Evolutionary conservation across 2,888 invertebrate genomes (phyloP).

Genomic region (Odontothrips loti): DNA sequence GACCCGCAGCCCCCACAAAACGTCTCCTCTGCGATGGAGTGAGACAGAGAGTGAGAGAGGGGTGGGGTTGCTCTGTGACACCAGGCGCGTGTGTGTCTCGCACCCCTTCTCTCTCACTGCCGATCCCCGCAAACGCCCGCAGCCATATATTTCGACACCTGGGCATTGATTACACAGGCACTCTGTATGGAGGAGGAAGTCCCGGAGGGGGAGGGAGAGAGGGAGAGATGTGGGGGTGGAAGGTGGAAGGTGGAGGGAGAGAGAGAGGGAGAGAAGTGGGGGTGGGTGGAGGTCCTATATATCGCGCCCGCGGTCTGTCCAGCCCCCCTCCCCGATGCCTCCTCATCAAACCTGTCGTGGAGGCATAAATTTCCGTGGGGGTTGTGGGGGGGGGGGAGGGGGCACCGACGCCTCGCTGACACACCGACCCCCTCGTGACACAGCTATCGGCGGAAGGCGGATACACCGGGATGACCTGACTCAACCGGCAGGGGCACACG

Average conservation of each 20-base stretch:
- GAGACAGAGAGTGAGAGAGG: background rate
- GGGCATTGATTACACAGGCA: slow-evolving; percentile 18
- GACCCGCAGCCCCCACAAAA: too few relatives aligned
- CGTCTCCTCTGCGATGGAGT: too few relatives aligned
- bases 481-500: background rate
- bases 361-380: too few relatives aligned
- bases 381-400: background rate
- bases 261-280: too few relatives aligned
- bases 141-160: slow-evolving; percentile 16
- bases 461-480: background rate
- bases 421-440: too few relatives aligned
- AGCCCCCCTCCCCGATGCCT: background rate
- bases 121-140: background rate
- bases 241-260: too few relatives aligned
- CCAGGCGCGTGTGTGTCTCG: background rate
- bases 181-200: background rate
- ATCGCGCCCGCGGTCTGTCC: background rate
- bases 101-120: background rate
- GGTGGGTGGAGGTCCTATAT: too few relatives aligned
- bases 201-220: too few relatives aligned
- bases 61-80: background rate
- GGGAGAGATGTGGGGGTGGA: too few relatives aligned
- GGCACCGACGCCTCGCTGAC: background rate
- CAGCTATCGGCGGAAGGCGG: too few relatives aligned
- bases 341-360: too few relatives aligned